A percentile compares a stretch with the other conserved stretches of the same genome.
Evolutionary conservation across 2,113 vertebrate genomes (phyloP).

Genomic region (Chaetops frenatus): DNA sequence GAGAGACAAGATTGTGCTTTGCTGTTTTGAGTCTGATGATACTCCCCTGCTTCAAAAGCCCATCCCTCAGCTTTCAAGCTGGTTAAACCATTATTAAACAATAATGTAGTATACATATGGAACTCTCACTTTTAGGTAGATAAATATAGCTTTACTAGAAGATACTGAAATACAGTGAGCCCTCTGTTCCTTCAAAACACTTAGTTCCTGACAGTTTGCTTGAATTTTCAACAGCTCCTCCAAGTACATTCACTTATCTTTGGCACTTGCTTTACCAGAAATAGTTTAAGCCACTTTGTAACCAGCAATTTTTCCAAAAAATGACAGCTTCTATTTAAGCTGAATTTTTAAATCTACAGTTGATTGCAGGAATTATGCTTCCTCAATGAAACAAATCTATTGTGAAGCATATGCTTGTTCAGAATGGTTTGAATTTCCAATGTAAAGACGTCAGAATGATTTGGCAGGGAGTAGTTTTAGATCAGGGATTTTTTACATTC

Average conservation of each 20-base stretch:
- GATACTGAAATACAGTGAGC: not conserved
- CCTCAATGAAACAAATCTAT: not conserved
- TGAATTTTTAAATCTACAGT: not conserved
- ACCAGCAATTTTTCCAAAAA: not conserved
- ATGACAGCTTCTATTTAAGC: not conserved
- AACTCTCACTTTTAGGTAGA: not conserved
- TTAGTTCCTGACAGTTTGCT: not conserved
- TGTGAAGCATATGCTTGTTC: not conserved
- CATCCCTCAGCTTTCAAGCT: not conserved
- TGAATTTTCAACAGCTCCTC: conserved; percentile 14
- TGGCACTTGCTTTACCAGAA: not conserved
- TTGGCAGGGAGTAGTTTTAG: not conserved
- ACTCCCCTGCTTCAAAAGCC: not conserved
- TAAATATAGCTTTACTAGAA: not conserved
- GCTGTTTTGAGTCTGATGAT: not conserved
- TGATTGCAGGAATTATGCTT: not conserved
- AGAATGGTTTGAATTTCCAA: not conserved
- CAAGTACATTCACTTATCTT: not conserved
- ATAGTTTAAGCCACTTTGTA: not conserved
- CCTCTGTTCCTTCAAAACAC: not conserved
- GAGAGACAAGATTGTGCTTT: not conserved
- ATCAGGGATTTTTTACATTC: not conserved
- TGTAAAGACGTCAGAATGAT: not conserved
- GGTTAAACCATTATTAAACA: not conserved
- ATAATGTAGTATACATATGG: not conserved